Base-by-base conservation (phyloP, 2,888 invertebrate species). In the Stegophylla sp. region DNA sequence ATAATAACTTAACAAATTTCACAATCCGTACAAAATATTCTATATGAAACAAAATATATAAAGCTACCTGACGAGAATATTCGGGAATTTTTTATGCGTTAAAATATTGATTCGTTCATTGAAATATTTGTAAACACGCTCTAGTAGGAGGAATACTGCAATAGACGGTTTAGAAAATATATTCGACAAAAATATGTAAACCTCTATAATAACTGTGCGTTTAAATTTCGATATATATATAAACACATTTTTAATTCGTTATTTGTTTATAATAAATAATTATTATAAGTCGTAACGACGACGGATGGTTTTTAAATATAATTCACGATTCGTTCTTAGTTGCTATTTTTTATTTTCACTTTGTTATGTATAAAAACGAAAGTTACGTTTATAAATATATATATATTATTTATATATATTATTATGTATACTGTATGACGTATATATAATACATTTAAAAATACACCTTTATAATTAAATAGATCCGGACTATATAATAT, bases 331-430 rank as follows among this genome's bases (percentile, higher is more conserved):
- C 26, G 15, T 72, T 56, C 56, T 56, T 56, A 72, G 71, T 72
- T 26, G 17, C 43, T 59, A 26, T n/a, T 17, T 2, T n/a, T 17
- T 2, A 56, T 73, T 56, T 56, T 20, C 3, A 53, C 20, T 53
- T 43, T 69, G 15, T 53, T 73, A 23, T 73, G 72, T 73, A 73
- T 17, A 73, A 59, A n/a, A 73, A 59, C 23, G 26, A 3, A 56
- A n/a, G 72, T 73, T 73, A 73, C 43, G 43, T 73, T 73, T 73
- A 73, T 45, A 73, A 72, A 59, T 72, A 53, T 43, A 72, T 72
- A 72, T 43, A 43, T 64, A 20, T 20, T 64, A 20, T 17, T 64
- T 61, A 43, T 63, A n/a, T 63, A 34, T 34, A 63, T 64, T n/a
- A n/a, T n/a, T n/a, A n/a, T n/a, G n/a, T n/a, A n/a, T n/a, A n/a